These are phyloP conservation scores for Morpho helenor DNA, from an alignment of 2,888 invertebrate genomes.

Conservation along the genomic window DNA sequence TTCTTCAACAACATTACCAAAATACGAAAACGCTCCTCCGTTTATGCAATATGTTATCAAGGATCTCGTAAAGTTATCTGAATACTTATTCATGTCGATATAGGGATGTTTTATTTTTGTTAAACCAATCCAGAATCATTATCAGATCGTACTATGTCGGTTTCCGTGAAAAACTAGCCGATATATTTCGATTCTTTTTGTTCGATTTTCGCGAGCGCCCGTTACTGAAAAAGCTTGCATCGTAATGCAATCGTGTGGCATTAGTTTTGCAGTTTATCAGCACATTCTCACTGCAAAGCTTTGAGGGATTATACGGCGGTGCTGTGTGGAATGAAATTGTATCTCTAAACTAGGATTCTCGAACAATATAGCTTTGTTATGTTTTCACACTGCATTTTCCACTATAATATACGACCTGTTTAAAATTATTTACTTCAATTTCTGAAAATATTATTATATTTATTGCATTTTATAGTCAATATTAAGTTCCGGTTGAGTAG, in stretches of 20 bases:
- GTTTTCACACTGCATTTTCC: conserved; percentile 16
- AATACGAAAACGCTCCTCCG: conserved; percentile 22
- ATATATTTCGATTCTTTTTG: conserved; percentile 65
- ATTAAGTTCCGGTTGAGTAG: too few species aligned
- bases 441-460: too few species aligned
- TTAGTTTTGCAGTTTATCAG: conserved; percentile 75
- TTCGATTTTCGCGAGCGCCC: conserved; percentile 59
- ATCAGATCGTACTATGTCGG: conserved; percentile 56
- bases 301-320: conserved; percentile 71
- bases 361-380: conserved; percentile 12
- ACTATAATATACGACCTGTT: conserved; percentile 3
- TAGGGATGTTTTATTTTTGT: conserved; percentile 31
- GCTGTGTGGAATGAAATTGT: conserved; percentile 52
- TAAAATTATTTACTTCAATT: background rate
- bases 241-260: conserved; percentile 73
- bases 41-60: conserved; percentile 19
- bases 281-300: conserved; percentile 61
- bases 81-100: conserved; percentile 20
- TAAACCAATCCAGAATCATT: conserved; percentile 59
- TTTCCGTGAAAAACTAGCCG: conserved; percentile 55
- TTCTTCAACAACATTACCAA: conserved; percentile 12
- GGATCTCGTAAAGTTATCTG: conserved; percentile 14
- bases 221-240: conserved; percentile 76
- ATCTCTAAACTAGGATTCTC: conserved; percentile 37
- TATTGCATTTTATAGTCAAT: too few species aligned